phyloP scores from a whole-genome alignment of 2,888 invertebrate genomes.

The Oxycera nigricornis region DNA sequence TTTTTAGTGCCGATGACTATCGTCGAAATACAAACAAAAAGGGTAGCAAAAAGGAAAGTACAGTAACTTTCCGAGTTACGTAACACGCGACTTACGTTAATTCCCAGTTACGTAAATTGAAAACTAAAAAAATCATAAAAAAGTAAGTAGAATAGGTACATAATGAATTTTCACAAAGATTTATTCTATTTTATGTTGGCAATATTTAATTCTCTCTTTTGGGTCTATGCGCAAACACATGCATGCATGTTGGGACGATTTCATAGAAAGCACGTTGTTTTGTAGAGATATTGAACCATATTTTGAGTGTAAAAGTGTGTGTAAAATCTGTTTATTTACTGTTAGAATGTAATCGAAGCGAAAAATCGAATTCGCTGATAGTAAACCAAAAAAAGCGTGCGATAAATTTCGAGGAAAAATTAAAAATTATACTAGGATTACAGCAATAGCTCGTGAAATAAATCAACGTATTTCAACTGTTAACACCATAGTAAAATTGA shows the following conservation, averaged over 20 bases:
- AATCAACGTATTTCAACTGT: not conserved
- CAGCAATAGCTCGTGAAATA: not conserved
- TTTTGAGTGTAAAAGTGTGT: not conserved
- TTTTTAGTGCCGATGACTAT: too few relatives aligned
- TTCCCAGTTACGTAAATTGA: not conserved
- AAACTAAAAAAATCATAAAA: not conserved
- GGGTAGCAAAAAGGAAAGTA: too few relatives aligned
- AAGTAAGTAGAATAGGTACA: not conserved
- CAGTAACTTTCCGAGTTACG: not conserved
- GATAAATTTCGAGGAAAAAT: not conserved
- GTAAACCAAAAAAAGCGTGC: not conserved
- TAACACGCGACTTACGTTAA: not conserved
- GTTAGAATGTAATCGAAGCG: not conserved
- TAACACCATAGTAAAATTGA: not conserved
- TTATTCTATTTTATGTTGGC: not conserved
- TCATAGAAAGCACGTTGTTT: too few relatives aligned
- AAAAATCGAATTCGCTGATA: not conserved
- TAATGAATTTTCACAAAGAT: not conserved
- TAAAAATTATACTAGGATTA: not conserved
- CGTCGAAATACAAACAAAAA: too few relatives aligned
- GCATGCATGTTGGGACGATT: too few relatives aligned
- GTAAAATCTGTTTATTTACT: not conserved
- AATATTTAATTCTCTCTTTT: not conserved
- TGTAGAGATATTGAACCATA: not conserved
- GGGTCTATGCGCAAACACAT: not conserved